Percentiles rank a stretch among this genome's conserved stretches.
These are phyloP conservation scores for Gopherus flavomarginatus DNA, from an alignment of 2,113 vertebrate genomes.

Conservation along the genomic window DNA sequence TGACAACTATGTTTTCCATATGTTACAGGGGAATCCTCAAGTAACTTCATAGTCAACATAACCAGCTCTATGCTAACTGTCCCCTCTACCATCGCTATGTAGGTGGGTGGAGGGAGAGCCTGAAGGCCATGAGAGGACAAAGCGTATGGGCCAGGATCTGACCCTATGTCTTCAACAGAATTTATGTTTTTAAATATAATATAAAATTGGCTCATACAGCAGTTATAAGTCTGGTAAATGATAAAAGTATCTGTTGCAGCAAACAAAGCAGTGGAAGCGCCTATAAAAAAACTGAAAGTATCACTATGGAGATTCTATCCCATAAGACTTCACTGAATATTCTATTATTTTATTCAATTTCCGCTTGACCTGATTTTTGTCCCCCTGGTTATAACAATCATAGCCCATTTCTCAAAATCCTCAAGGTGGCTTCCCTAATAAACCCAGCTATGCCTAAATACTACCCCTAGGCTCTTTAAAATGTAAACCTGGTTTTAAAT, in stretches of 20 bases:
- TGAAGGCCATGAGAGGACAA: neutral
- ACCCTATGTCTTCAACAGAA: neutral
- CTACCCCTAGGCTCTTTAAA: neutral
- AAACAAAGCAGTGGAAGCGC: neutral
- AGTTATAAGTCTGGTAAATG: neutral
- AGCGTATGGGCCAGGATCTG: neutral
- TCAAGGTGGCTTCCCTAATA: constrained; percentile 9
- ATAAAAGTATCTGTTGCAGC: neutral
- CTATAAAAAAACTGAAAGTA: neutral
- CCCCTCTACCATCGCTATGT: neutral
- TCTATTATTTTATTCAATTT: constrained; percentile 56
- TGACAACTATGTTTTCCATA: neutral
- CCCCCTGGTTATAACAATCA: constrained; percentile 25
- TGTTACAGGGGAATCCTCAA: neutral
- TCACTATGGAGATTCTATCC: constrained; percentile 30
- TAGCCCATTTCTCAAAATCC: neutral
- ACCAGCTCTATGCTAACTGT: neutral
- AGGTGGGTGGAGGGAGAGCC: neutral
- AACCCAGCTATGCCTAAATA: constrained; percentile 37
- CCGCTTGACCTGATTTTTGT: constrained; percentile 49
- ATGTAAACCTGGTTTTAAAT: constrained; percentile 12
- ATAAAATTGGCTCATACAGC: accelerated
- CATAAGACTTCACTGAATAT: constrained; percentile 8
- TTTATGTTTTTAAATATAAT: neutral
- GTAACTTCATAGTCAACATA: neutral